Conservation (phyloP, 2,113 vertebrate species). For the Pelmatolapia mariae region DNA sequence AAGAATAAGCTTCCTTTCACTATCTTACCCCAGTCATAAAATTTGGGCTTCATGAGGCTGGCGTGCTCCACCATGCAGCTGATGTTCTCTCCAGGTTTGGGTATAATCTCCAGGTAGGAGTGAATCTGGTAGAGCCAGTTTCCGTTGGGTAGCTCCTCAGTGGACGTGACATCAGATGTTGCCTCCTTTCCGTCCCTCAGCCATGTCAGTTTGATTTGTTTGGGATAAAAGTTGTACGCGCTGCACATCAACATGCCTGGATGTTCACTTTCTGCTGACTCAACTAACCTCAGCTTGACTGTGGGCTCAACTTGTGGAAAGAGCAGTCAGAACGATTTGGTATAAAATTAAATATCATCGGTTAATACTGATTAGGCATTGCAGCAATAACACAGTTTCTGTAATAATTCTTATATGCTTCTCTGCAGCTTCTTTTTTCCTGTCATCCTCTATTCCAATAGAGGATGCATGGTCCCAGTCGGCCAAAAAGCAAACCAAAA, state of each 20-base stretch:
- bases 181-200: conserved; percentile 21
- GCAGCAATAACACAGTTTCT: not conserved
- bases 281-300: not conserved
- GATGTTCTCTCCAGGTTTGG: conserved; percentile 24
- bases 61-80: conserved; percentile 44
- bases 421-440: not conserved
- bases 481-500: not conserved
- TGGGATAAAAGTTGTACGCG: conserved; percentile 45
- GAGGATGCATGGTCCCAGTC: not conserved
- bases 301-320: not conserved
- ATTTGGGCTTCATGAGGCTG: conserved; percentile 1
- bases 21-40: conserved; percentile 39
- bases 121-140: conserved; percentile 54
- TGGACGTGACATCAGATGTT: conserved; percentile 24
- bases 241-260: conserved; percentile 18
- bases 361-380: not conserved
- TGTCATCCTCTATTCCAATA: not conserved
- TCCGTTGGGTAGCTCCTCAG: conserved; percentile 14
- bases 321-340: not conserved
- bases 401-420: not conserved
- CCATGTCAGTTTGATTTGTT: conserved; percentile 44
- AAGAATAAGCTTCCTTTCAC: not conserved
- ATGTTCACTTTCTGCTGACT: not conserved
- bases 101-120: conserved; percentile 36
- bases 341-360: not conserved